These are phyloP conservation scores for Acanthurus tractus DNA, from an alignment of 2,797 vertebrate genomes.

Conservation along the genomic window DNA sequence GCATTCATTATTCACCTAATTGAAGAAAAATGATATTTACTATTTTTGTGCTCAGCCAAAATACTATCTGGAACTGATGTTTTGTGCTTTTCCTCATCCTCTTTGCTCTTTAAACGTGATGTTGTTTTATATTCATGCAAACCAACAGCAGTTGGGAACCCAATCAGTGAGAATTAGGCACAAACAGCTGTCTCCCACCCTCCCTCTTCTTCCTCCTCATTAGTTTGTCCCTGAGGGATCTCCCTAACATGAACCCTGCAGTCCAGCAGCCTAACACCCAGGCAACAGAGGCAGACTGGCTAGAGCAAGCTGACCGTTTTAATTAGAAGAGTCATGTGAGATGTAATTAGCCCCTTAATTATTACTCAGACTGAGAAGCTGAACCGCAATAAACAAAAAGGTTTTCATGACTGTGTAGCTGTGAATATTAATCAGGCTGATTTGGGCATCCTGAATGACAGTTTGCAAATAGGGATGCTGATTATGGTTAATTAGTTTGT, in stretches of 20 bases:
- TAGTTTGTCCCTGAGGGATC: slow-evolving; percentile 71
- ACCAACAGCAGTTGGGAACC: slow-evolving; percentile 9
- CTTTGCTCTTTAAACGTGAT: slow-evolving; percentile 7
- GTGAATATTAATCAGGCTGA: slow-evolving; percentile 61
- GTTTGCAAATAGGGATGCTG: slow-evolving; percentile 22
- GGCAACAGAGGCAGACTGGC: slow-evolving; percentile 63
- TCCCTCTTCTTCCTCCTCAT: slow-evolving; percentile 72
- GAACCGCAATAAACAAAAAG: slow-evolving; percentile 61
- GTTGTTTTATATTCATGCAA: slow-evolving; percentile 38
- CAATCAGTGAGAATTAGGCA: slow-evolving; percentile 66
- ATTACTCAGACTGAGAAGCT: slow-evolving; percentile 55
- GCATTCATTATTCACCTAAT: background rate
- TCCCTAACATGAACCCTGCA: slow-evolving; percentile 60
- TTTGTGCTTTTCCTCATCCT: background rate
- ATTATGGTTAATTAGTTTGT: slow-evolving; percentile 27
- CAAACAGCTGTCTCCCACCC: slow-evolving; percentile 75
- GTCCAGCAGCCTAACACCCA: slow-evolving; percentile 61
- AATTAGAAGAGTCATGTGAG: slow-evolving; percentile 73
- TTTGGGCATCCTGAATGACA: slow-evolving; percentile 29
- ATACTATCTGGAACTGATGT: background rate
- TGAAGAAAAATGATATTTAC: background rate
- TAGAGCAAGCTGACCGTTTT: slow-evolving; percentile 66
- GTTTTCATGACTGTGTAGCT: slow-evolving; percentile 45
- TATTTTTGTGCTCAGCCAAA: background rate
- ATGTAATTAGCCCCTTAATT: slow-evolving; percentile 73